Base-by-base conservation (phyloP, 1,140 invertebrate species). In the Cydia splendana region DNA sequence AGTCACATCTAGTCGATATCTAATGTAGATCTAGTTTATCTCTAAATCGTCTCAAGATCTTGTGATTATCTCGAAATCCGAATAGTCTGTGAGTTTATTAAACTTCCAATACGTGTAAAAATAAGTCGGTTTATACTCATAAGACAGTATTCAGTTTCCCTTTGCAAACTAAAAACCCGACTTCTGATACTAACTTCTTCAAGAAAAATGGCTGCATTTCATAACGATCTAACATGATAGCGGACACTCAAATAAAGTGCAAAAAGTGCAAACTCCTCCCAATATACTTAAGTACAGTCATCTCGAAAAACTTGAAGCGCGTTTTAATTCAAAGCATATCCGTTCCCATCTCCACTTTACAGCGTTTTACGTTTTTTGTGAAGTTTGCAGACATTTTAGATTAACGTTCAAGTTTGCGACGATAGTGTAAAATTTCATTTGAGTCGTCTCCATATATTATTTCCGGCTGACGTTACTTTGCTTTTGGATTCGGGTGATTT, bases 351-450 rank as follows among this genome's bases (percentile, higher is more conserved):
- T 71, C 67, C 30, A 71, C 15, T 38, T 71, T 53, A 53, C 51
- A 62, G 18, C 57, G 57, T 62, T 62, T 62, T 62, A 9, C 51
- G 20, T 71, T 71, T 71, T 71, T 71, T 38, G 67, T 38, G 15
- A 71, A 71, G 67, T 71, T 71, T 10, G 34, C 67, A 71, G 67
- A 71, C 67, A 71, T 71, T 71, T 71, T 71, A 71, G 67, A 71
- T 71, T 71, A 71, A 71, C 67, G 67, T 38, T 71, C n/a, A 71
- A 38, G 57, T 62, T 62, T 20, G 67, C 30, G 67, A 62, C 2
- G 30, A n/a, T 38, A 38, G n/a, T 38, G 67, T 71, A 38, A 38
- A 71, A 71, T 71, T 69, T 71, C 67, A 71, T 71, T 71, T 38
- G 30, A 38, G 5, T 71, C 67, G 67, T 71, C 67, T 42, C 30